These are phyloP conservation scores for Turdus rufiventris DNA, from an alignment of 2,113 vertebrate genomes.

Conservation along the genomic window DNA sequence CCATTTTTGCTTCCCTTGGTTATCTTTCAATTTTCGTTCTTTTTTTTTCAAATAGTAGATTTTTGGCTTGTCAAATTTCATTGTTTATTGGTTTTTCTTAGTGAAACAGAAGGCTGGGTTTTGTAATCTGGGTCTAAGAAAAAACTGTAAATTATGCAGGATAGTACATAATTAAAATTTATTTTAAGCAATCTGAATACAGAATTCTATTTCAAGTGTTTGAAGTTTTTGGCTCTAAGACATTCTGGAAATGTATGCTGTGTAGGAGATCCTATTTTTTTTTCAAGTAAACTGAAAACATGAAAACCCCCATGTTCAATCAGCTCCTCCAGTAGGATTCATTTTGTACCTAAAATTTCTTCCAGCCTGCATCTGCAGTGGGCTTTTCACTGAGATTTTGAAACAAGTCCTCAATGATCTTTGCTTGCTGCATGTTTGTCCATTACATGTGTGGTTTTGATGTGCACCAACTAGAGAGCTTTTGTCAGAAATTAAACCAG, in stretches of 20 bases:
- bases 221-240: conserved; percentile 33
- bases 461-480: not conserved
- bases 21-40: conserved; percentile 7
- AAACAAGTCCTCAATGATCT: not conserved
- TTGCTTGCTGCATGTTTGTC: not conserved
- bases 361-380: not conserved
- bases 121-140: conserved; percentile 56
- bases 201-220: conserved; percentile 44
- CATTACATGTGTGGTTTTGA: not conserved
- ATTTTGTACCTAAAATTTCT: conserved; percentile 2
- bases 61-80: not conserved
- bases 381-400: not conserved
- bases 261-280: not conserved
- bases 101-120: conserved; percentile 53
- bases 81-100: conserved; percentile 40
- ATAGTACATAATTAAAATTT: conserved; percentile 59
- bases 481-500: not conserved
- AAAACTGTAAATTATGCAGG: conserved; percentile 55
- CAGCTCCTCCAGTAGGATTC: not conserved
- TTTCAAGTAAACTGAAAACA: conserved; percentile 29
- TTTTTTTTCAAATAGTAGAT: not conserved
- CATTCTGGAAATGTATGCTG: conserved; percentile 8
- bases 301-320: not conserved
- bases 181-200: conserved; percentile 48
- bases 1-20: not conserved